These are phyloP conservation scores for Drosophila orena DNA, from an alignment of 1,140 invertebrate genomes.

Conservation along the genomic window DNA sequence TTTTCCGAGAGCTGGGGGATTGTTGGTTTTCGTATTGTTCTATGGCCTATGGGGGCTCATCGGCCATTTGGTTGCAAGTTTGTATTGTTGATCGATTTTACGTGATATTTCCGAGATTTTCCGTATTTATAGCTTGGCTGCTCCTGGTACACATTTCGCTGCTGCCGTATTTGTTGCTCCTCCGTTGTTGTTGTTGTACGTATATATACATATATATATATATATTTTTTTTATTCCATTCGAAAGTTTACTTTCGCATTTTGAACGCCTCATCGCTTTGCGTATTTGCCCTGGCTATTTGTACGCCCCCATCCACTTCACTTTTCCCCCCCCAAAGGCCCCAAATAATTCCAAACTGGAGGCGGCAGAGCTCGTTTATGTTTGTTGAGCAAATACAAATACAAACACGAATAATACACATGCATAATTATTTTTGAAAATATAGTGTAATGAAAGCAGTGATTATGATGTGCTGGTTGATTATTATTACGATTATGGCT, in stretches of 20 bases:
- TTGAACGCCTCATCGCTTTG: conserved; percentile 74
- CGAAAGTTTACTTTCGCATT: conserved; percentile 83
- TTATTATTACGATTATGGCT: conserved; percentile 71
- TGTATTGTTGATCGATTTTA: conserved; percentile 85
- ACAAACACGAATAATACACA: conserved; percentile 83
- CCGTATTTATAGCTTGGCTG: conserved; percentile 80
- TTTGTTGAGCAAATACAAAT: conserved; percentile 83
- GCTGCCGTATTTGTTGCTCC: conserved; percentile 65
- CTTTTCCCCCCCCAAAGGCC: background rate
- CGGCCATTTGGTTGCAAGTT: conserved; percentile 82
- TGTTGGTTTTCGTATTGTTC: conserved; percentile 28
- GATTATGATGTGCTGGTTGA: conserved; percentile 71
- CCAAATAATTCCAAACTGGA: conserved; percentile 22
- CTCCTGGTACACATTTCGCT: conserved; percentile 60
- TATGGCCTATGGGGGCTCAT: conserved; percentile 49
- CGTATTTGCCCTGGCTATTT: conserved; percentile 66
- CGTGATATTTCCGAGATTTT: conserved; percentile 85
- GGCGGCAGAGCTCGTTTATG: conserved; percentile 47
- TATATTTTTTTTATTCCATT: conserved; percentile 71
- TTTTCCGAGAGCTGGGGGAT: conserved; percentile 40
- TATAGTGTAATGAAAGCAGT: conserved; percentile 76
- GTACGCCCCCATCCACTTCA: conserved; percentile 15
- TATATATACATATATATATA: conserved; percentile 9
- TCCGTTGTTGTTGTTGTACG: conserved; percentile 32
- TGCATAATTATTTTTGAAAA: conserved; percentile 84